phyloP scores from a whole-genome alignment of 2,113 vertebrate genomes.

The Antechinus stuartii region DNA sequence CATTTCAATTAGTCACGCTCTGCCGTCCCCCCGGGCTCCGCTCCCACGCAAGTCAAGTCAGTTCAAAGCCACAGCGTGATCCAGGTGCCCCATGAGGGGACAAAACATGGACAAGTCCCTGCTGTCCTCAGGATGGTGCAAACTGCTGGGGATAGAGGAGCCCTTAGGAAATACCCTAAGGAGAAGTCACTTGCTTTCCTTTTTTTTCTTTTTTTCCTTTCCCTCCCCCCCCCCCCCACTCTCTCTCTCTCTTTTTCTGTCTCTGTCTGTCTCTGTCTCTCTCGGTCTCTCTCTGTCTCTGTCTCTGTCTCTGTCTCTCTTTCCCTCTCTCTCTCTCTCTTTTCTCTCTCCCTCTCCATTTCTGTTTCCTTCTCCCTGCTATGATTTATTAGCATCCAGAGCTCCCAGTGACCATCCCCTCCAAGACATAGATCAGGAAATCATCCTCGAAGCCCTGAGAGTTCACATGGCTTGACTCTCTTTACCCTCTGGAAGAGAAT shows the following conservation, averaged over 20 bases:
- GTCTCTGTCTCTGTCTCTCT: neutral
- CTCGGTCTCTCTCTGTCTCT: neutral
- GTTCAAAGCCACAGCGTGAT: neutral
- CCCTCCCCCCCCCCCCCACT: no score
- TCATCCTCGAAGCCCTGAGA: neutral
- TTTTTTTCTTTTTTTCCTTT: no score
- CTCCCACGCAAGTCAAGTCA: neutral
- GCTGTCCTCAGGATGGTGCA: neutral
- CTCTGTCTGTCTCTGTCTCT: no score
- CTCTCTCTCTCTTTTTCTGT: no score
- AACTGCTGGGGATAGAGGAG: neutral
- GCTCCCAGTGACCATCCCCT: neutral
- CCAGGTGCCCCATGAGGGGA: neutral
- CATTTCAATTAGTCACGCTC: conserved; percentile 6
- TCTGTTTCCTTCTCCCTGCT: neutral
- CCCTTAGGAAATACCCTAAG: no score
- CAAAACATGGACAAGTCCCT: neutral
- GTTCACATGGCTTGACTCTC: neutral
- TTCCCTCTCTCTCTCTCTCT: neutral
- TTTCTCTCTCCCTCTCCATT: neutral
- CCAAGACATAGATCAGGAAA: neutral
- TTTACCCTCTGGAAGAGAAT: neutral
- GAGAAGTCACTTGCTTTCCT: no score
- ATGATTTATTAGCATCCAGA: neutral
- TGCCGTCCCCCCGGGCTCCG: neutral